Evolutionary conservation across 1,140 invertebrate species (phyloP).

Genomic region (Maniola jurtina): DNA sequence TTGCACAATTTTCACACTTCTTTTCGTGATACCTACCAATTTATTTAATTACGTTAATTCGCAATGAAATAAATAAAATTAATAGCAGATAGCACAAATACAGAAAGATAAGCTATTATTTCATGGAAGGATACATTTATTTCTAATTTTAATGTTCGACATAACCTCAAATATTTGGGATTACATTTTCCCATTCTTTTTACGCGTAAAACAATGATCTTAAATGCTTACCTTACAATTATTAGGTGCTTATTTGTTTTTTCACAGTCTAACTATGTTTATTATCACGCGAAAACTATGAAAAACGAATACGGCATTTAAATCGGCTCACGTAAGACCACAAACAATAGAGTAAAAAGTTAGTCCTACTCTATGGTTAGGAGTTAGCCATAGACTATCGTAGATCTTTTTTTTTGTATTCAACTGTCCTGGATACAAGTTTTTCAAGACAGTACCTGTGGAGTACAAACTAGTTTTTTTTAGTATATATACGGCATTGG

Average conservation of each 20-base stretch:
- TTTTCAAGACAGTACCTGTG: too few species aligned
- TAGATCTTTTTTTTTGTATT: too few species aligned
- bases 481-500: too few species aligned
- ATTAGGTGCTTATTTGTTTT: background rate
- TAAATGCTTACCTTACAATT: background rate
- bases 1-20: background rate
- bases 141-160: conserved; percentile 4
- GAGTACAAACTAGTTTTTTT: too few species aligned
- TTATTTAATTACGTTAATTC: background rate
- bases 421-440: too few species aligned
- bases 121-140: background rate
- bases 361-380: too few species aligned
- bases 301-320: background rate
- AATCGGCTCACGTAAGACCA: conserved; percentile 29
- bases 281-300: background rate
- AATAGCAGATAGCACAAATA: background rate
- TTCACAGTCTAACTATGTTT: background rate
- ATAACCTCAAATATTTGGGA: conserved; percentile 5
- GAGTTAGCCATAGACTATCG: conserved; percentile 2
- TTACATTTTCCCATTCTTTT: background rate
- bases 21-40: background rate
- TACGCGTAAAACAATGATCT: background rate
- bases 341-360: conserved; percentile 15
- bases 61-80: background rate
- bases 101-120: background rate